Base-by-base conservation (phyloP, 1,140 invertebrate species). In the Bombus confusus region DNA sequence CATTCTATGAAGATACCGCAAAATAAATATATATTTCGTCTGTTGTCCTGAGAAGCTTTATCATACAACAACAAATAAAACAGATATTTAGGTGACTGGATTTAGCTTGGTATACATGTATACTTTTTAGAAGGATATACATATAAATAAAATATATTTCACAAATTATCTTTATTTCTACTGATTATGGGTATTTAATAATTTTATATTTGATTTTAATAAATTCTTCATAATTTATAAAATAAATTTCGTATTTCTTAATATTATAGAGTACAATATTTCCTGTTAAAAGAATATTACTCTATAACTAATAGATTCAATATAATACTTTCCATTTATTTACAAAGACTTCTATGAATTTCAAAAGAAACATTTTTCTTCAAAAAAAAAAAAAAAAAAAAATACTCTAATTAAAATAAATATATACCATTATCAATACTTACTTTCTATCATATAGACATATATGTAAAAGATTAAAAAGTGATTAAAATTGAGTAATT, bases 221-320 rank as follows among this genome's bases (percentile, higher is more conserved):
- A 25, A 74, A 74, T 6, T 52, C 47, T 73, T 31, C 2, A 43
- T 47, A 43, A 43, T 43, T 73, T 47, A 6, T 25, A 34, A 52
- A 74, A 47, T 74, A 74, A 74, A 74, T 74, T 74, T 41, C 3
- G n/a, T 28, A 72, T 41, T 41, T 74, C n/a, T 31, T 52, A 74
- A 74, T 18, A 52, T 47, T 34, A 73, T 43, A n/a, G 43, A 34
- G 22, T 74, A 74, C 9, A 34, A 25, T 13, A 52, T 52, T 34
- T 74, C 22, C 22, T 25, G 10, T 1, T 74, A 74, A 34, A 74
- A 52, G 22, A 13, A 52, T 41, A 31, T 47, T 31, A 47, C 25
- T 47, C 22, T 34, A 74, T 31, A 43, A 73, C 18, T 41, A 12
- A 71, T 34, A 52, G 47, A 34, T 52, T 31, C 52, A 0, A 41